phyloP scores from a whole-genome alignment of 2,888 invertebrate species.

The Rutpela maculata region DNA sequence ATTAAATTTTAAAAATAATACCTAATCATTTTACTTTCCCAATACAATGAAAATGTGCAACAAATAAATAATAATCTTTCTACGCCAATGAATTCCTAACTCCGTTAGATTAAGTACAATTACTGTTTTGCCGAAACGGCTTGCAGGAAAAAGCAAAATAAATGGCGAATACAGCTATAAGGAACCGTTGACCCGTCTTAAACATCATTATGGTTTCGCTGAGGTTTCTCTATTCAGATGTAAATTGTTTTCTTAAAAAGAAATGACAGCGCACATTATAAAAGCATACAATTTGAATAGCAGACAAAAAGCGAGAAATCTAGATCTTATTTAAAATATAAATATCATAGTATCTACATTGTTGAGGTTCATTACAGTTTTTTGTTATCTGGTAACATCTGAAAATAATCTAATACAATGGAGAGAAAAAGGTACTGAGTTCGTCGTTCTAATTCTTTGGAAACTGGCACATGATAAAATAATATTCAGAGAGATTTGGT shows the following conservation, averaged over 20 bases:
- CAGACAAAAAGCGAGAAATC: conserved; percentile 3
- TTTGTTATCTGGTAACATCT: background rate
- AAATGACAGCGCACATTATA: background rate
- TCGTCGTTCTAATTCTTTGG: background rate
- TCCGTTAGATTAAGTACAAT: background rate
- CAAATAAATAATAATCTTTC: background rate
- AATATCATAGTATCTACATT: background rate
- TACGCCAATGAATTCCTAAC: background rate
- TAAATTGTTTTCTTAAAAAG: conserved; percentile 4
- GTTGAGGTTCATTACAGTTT: background rate
- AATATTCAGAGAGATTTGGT: too few relatives aligned
- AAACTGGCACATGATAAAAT: background rate
- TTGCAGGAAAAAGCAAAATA: background rate
- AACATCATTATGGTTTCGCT: background rate
- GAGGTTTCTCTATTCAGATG: conserved; percentile 8
- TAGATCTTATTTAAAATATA: conserved; percentile 2
- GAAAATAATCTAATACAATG: background rate
- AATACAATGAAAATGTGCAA: too few relatives aligned
- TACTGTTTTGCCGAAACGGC: background rate
- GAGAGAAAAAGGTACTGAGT: background rate
- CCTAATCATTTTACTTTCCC: too few relatives aligned
- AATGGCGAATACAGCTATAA: background rate
- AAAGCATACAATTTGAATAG: background rate
- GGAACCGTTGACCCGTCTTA: background rate
- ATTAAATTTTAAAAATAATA: too few relatives aligned